phyloP scores from a whole-genome alignment of 2,888 invertebrate species.

The Choristoneura rosaceana region DNA sequence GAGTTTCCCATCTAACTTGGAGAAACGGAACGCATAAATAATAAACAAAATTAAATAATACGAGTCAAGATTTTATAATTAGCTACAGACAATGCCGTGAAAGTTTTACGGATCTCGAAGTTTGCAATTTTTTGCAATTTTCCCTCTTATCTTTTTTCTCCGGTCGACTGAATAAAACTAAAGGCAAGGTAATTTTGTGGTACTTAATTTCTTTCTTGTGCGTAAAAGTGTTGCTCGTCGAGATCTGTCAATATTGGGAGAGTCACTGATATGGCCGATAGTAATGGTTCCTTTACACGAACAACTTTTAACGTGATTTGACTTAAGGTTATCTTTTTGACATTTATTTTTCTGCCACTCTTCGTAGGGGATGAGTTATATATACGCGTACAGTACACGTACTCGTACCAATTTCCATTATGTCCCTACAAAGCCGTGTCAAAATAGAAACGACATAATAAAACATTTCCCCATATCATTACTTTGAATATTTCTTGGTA shows the following conservation, averaged over 20 bases:
- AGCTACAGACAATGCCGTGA: slow-evolving; percentile 17
- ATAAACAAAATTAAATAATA: slow-evolving; percentile 33
- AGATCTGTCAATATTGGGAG: slow-evolving; percentile 26
- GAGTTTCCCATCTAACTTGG: slow-evolving; percentile 21
- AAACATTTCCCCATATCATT: too few relatives aligned
- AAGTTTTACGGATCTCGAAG: slow-evolving; percentile 10
- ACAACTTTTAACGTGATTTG: too few relatives aligned
- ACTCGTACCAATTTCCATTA: too few relatives aligned
- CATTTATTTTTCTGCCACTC: too few relatives aligned
- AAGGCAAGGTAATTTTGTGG: slow-evolving; percentile 8
- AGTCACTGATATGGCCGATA: slow-evolving; percentile 14
- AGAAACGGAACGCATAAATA: slow-evolving; percentile 29
- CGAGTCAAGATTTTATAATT: slow-evolving; percentile 33
- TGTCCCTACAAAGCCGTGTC: too few relatives aligned
- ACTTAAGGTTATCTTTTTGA: too few relatives aligned
- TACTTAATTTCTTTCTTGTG: slow-evolving; percentile 23
- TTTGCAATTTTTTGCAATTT: neutral
- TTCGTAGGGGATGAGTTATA: too few relatives aligned
- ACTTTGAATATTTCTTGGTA: too few relatives aligned
- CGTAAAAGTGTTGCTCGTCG: slow-evolving; percentile 26
- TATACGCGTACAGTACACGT: too few relatives aligned
- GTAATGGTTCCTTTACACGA: slow-evolving; percentile 19
- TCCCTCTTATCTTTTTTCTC: neutral
- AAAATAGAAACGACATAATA: too few relatives aligned
- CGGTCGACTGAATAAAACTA: slow-evolving; percentile 19